A percentile compares a stretch with the other conserved stretches of the same genome.
phyloP scores from a whole-genome alignment of 2,113 vertebrate species.

The Suricata suricatta region DNA sequence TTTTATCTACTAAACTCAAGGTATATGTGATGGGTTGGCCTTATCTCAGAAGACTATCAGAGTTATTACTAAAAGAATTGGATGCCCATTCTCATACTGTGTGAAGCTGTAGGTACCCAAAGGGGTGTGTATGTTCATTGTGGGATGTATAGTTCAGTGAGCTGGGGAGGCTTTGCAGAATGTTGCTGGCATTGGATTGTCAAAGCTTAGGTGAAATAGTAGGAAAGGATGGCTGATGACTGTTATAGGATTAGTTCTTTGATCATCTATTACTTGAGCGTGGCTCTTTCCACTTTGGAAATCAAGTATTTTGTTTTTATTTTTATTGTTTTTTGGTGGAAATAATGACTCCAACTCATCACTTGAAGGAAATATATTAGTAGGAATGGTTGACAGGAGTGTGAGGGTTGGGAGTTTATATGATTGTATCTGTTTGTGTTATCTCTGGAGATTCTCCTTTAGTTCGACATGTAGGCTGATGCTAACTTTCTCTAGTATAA shows the following conservation, averaged over 20 bases:
- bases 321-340: slow-evolving; percentile 53
- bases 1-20: background rate
- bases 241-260: background rate
- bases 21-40: background rate
- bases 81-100: background rate
- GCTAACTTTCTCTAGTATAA: background rate
- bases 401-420: background rate
- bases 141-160: background rate
- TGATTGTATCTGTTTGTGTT: background rate
- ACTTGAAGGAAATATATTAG: background rate
- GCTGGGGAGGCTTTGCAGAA: background rate
- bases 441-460: background rate
- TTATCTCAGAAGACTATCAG: background rate
- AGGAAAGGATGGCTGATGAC: background rate
- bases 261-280: background rate
- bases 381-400: background rate
- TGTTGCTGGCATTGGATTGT: background rate
- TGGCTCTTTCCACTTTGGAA: slow-evolving; percentile 7
- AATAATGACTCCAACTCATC: background rate
- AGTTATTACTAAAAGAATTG: background rate
- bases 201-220: background rate
- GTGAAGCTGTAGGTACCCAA: background rate
- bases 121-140: background rate
- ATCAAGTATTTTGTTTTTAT: background rate
- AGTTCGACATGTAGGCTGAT: background rate